Conservation (phyloP, 2,113 vertebrate genomes). For the Macrotus californicus region DNA sequence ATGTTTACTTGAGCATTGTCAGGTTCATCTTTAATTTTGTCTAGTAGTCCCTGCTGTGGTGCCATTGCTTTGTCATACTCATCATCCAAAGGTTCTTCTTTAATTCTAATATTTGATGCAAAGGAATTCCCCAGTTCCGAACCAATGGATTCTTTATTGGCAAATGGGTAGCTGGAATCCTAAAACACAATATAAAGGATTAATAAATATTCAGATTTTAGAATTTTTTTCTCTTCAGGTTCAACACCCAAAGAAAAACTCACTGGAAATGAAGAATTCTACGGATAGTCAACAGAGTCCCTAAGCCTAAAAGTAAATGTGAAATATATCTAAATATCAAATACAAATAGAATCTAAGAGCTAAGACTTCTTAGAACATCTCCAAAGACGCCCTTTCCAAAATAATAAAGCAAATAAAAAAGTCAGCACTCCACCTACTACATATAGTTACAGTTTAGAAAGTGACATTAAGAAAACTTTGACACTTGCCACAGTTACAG, state of each 20-base stretch:
- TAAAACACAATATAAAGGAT: slow-evolving; percentile 83
- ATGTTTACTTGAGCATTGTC: slow-evolving; percentile 87
- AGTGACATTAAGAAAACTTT: slow-evolving; percentile 70
- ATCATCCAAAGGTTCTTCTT: slow-evolving; percentile 95
- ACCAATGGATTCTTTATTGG: slow-evolving; percentile 85
- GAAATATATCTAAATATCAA: slow-evolving; percentile 42
- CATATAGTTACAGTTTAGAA: slow-evolving; percentile 62
- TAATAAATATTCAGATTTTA: slow-evolving; percentile 73
- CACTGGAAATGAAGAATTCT: slow-evolving; percentile 59
- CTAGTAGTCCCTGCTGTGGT: slow-evolving; percentile 83
- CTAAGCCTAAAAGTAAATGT: slow-evolving; percentile 50
- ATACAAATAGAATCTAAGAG: slow-evolving; percentile 50
- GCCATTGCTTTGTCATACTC: slow-evolving; percentile 91
- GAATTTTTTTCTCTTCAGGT: slow-evolving; percentile 59
- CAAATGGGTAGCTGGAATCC: slow-evolving; percentile 83
- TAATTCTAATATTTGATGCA: slow-evolving; percentile 88
- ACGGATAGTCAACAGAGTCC: slow-evolving; percentile 35
- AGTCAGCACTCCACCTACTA: slow-evolving; percentile 47
- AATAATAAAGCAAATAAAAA: slow-evolving; percentile 51
- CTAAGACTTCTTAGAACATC: slow-evolving; percentile 34
- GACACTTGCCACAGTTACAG: slow-evolving; percentile 73
- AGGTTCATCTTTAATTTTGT: slow-evolving; percentile 93
- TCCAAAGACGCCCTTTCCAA: slow-evolving; percentile 55
- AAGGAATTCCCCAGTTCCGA: slow-evolving; percentile 85
- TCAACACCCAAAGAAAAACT: slow-evolving; percentile 69